Evolutionary conservation across 2,113 vertebrate genomes (phyloP).

Genomic region (Telmatochromis brachygnathus): DNA sequence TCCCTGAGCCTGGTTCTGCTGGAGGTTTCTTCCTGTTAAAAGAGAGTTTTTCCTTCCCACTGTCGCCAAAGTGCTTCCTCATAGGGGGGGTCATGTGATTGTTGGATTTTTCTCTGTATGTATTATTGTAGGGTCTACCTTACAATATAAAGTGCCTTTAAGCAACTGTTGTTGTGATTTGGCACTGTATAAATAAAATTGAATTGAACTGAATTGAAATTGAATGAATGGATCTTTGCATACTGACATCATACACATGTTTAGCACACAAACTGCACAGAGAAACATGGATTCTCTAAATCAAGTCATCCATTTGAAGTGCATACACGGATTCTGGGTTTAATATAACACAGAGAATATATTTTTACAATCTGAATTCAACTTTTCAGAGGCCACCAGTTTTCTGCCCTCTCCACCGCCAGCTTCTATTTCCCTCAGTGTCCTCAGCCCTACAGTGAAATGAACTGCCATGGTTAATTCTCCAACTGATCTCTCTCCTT

Average conservation of each 20-base stretch:
- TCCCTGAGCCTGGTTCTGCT: fast-evolving
- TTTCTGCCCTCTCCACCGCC: not conserved
- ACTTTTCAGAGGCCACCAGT: conserved; percentile 12
- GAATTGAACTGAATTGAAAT: not conserved
- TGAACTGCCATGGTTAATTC: conserved; percentile 70
- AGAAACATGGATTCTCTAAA: not conserved
- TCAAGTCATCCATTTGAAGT: not conserved
- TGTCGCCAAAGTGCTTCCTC: not conserved
- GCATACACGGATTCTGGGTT: not conserved
- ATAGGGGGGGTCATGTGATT: not conserved
- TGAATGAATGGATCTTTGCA: not conserved
- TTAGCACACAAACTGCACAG: not conserved
- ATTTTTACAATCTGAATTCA: conserved; percentile 11
- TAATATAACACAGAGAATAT: not conserved
- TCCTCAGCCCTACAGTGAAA: conserved; percentile 52
- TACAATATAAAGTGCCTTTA: not conserved
- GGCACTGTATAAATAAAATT: fast-evolving
- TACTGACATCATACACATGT: not conserved
- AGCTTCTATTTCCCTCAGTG: not conserved
- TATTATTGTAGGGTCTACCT: not conserved
- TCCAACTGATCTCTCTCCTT: conserved; percentile 67
- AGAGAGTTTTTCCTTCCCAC: not conserved
- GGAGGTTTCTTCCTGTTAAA: not conserved
- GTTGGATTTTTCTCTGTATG: not conserved
- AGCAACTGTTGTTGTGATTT: not conserved